Conservation (phyloP, 2,888 invertebrate genomes). For the Phoronis australis region DNA sequence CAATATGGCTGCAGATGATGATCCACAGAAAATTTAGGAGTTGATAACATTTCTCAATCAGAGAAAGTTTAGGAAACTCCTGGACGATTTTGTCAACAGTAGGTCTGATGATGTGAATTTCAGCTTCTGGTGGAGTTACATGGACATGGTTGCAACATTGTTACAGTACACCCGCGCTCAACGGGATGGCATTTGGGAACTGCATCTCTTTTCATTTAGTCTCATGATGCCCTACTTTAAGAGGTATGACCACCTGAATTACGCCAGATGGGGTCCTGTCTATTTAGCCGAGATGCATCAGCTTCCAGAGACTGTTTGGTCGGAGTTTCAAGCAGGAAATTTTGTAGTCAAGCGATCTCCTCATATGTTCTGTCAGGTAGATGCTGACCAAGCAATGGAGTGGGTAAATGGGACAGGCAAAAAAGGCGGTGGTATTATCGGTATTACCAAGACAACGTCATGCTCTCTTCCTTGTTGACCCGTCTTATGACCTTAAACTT, state of each 20-base stretch:
- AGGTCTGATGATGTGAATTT: no score
- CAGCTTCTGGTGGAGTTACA: no score
- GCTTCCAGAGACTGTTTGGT: no score
- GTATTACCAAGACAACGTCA: not conserved
- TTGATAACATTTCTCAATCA: no score
- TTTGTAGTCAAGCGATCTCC: not conserved
- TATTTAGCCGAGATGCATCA: constrained; percentile 13
- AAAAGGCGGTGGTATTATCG: not conserved
- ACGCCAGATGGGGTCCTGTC: constrained; percentile 16
- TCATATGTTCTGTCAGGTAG: not conserved
- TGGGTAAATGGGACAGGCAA: not conserved
- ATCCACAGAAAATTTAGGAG: no score
- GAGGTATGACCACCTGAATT: constrained; percentile 13
- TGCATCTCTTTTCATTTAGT: constrained; percentile 12
- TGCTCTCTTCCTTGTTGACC: no score
- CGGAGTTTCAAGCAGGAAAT: not conserved
- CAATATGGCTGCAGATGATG: no score
- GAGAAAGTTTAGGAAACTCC: no score
- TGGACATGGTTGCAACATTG: no score
- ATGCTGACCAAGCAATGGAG: not conserved
- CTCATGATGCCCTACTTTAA: constrained; percentile 14
- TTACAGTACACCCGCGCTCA: constrained; percentile 12
- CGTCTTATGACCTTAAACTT: no score
- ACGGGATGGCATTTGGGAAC: constrained; percentile 12
- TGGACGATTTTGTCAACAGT: no score